Evolutionary conservation across 2,888 invertebrate genomes (phyloP).

Genomic region (Itoplectis maculator): DNA sequence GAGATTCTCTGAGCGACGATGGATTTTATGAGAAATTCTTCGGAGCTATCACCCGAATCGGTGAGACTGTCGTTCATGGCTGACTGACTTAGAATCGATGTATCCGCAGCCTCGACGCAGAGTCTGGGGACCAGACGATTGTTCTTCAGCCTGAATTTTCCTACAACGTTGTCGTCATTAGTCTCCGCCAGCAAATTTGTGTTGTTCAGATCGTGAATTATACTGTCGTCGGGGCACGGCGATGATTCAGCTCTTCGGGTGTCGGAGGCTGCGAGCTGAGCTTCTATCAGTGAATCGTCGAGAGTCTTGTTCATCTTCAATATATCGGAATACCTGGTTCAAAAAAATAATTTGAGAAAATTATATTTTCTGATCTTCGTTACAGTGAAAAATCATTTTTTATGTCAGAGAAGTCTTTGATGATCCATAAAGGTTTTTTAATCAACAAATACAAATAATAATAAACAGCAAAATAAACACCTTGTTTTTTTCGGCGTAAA

Average conservation of each 20-base stretch:
- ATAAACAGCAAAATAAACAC: constrained; percentile 9
- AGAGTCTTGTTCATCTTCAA: constrained; percentile 76
- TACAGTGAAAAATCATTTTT: too few relatives aligned
- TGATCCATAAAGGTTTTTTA: too few relatives aligned
- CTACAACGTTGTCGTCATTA: constrained; percentile 6
- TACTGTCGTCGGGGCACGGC: constrained; percentile 25
- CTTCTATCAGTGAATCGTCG: constrained; percentile 69
- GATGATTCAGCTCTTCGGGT: not conserved
- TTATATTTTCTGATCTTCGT: too few relatives aligned
- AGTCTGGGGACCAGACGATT: not conserved
- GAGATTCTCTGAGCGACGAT: constrained; percentile 56
- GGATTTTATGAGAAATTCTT: constrained; percentile 60
- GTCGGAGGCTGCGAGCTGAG: not conserved
- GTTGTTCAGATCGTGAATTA: constrained; percentile 59
- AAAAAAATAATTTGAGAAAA: too few relatives aligned
- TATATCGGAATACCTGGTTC: constrained; percentile 66
- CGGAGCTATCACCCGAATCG: constrained; percentile 56
- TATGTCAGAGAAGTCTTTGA: too few relatives aligned
- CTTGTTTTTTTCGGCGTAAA: constrained; percentile 65
- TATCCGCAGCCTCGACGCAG: constrained; percentile 20
- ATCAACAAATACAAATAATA: too few relatives aligned
- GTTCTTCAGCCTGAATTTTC: constrained; percentile 9
- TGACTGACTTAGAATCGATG: constrained; percentile 79
- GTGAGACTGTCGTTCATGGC: constrained; percentile 78
- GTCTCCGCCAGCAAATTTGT: constrained; percentile 57